phyloP scores from a whole-genome alignment of 2,888 invertebrate genomes.

The Folsomia candida region DNA sequence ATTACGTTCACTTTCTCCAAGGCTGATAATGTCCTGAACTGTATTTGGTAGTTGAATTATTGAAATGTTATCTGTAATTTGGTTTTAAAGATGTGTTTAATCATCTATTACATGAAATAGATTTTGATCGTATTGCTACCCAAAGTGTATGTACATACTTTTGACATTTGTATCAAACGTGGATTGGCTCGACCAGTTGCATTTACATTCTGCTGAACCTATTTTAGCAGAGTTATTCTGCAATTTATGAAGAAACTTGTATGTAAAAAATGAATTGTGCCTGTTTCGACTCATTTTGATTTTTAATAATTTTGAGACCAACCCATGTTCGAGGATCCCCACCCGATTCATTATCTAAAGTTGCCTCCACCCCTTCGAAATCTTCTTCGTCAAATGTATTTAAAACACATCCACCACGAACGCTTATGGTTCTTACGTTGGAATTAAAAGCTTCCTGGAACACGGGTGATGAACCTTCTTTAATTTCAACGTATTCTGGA shows the following conservation, averaged over 20 bases:
- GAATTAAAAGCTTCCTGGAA: conserved; percentile 14
- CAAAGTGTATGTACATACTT: too few relatives aligned
- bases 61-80: too few relatives aligned
- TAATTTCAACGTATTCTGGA: conserved; percentile 16
- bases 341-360: background rate
- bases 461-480: background rate
- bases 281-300: too few relatives aligned
- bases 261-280: background rate
- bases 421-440: conserved; percentile 13
- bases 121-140: too few relatives aligned
- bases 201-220: conserved; percentile 12
- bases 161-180: background rate
- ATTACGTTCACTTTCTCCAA: too few relatives aligned
- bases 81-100: too few relatives aligned
- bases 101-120: conserved; percentile 12
- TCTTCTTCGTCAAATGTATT: conserved; percentile 22
- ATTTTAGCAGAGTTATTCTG: background rate
- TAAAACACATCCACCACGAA: conserved; percentile 23
- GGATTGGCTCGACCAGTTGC: too few relatives aligned
- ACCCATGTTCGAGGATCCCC: conserved; percentile 11
- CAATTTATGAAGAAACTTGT: background rate
- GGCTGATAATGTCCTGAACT: conserved; percentile 18
- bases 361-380: conserved; percentile 9
- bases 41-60: too few relatives aligned
- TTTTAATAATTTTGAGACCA: background rate